Base-by-base conservation (phyloP, 1,140 invertebrate genomes). In the Zelostemma sp. region DNA sequence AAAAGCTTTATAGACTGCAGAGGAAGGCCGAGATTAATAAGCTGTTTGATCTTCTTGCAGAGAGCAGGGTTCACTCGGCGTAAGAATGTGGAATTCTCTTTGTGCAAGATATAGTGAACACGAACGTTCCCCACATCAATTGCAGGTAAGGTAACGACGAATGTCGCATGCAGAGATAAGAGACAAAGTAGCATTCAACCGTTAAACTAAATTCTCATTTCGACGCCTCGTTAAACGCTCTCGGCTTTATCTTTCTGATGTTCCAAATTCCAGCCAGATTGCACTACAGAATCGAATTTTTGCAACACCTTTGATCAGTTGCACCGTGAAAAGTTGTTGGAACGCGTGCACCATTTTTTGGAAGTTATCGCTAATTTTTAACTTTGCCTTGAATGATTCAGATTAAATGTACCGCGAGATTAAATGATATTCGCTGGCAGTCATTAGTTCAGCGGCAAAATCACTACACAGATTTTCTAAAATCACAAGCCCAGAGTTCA, bases 171-270 rank as follows among this genome's bases (percentile, higher is more conserved):
- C 45, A 50, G 45, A 67, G 68, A 67, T 67, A 72, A 72, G 60
- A 56, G 47, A 33, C 53, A 56, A 41, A 68, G 43, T 49, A 51
- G 60, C 69, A 61, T 64, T 67, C 69, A 64, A 28, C 57, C 64
- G 60, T 68, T 67, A 56, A 61, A 72, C 64, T 67, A 58, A 72
- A 72, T 72, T 72, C 68, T 62, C 63, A 51, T 64, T 65, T 68
- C 63, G 69, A 67, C 64, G 56, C 51, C 69, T 72, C 64, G 69
- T 72, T 72, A 72, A 64, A 64, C 59, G 28, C 25, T 60, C 59
- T 21, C 12, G 40, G 68, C 53, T 53, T 70, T 70, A 70, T 70
- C 46, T 45, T 18, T 11, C 31, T 55, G 55, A 43, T 57, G 57
- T 70, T 65, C 61, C 61, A 61, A 49, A 61, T 57, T 57, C 41